Base-by-base conservation (phyloP, 2,888 invertebrate genomes). In the Gastracanthus pulcherrimus region DNA sequence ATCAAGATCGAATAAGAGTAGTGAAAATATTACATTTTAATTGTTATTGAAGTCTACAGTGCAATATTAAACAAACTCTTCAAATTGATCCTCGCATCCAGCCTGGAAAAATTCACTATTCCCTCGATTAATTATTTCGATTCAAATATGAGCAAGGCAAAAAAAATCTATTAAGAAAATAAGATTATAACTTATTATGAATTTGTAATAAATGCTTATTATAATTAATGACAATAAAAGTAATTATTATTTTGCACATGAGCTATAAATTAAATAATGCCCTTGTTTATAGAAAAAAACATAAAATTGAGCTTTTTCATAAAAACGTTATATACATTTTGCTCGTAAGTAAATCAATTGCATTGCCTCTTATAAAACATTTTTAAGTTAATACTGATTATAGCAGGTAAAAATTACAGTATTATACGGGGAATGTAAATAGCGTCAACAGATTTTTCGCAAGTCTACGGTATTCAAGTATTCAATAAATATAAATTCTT, bases 11-110 rank as follows among this genome's bases (percentile, higher is more conserved):
- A 23, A n/a, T 48, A 23, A 26, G 55, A 55, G 23, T 26, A 9
- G 26, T 55, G 55, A 26, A 55, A 55, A 55, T 11, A 26, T 55
- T 55, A 55, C 23, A 23, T 9, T 55, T 13, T 55, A 23, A n/a
- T n/a, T n/a, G n/a, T n/a, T n/a, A n/a, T n/a, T n/a, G n/a, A n/a
- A n/a, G 1, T 45, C 16, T 45, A n/a, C 16, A 45, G 45, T 45
- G 51, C 26, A n/a, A n/a, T n/a, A n/a, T 55, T 34, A 62, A 62
- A 64, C 0, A 48, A 36, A 75, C 5, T 34, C 26, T 9, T 36
- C 11, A 51, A 41, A 34, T 74, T 72, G 64, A 64, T 75, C 64
- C 64, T 75, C 75, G 48, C 75, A 26, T 75, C 75, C 26, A 75
- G 64, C 45, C 45, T 62, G 3, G 2, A 55, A 23, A 51, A 58